Percentiles rank a stretch among this genome's conserved stretches.
Evolutionary conservation across 1,140 invertebrate genomes (phyloP).

Genomic region (Tachypleus tridentatus): DNA sequence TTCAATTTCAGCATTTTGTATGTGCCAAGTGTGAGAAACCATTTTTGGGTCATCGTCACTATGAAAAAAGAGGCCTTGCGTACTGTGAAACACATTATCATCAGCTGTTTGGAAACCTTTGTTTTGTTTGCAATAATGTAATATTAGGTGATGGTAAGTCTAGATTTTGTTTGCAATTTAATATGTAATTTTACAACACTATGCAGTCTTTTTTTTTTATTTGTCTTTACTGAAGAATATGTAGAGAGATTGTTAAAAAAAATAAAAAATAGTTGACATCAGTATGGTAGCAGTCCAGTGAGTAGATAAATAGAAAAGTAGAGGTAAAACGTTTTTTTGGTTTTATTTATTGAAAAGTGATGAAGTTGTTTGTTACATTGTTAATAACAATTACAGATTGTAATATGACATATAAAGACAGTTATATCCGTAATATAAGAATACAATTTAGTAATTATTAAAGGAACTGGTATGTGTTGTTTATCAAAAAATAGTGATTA

Average conservation of each 20-base stretch:
- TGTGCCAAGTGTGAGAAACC: constrained; percentile 99
- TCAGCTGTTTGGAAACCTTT: constrained; percentile 94
- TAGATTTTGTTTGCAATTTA: constrained; percentile 43
- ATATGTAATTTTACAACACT: no score
- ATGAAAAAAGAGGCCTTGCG: constrained; percentile 93
- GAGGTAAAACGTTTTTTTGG: no score
- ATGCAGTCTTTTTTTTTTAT: no score
- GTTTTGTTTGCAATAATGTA: constrained; percentile 43
- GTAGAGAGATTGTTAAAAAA: background rate
- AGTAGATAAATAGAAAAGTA: constrained; percentile 73
- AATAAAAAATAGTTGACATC: constrained; percentile 56
- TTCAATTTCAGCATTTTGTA: constrained; percentile 69
- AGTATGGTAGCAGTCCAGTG: constrained; percentile 99
- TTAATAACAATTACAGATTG: no score
- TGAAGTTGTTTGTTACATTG: no score
- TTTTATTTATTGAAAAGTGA: no score
- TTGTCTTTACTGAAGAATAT: no score
- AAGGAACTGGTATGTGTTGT: no score
- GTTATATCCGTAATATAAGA: no score
- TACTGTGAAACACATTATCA: constrained; percentile 99
- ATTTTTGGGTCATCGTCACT: constrained; percentile 94
- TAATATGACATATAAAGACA: no score
- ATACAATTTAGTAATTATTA: no score
- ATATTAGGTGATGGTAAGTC: constrained; percentile 47
- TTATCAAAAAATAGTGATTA: no score